Evolutionary conservation across 2,113 vertebrate species (phyloP), one percentile per base, ranked within the genome.

Genomic region (Myotis brandtii): DNA sequence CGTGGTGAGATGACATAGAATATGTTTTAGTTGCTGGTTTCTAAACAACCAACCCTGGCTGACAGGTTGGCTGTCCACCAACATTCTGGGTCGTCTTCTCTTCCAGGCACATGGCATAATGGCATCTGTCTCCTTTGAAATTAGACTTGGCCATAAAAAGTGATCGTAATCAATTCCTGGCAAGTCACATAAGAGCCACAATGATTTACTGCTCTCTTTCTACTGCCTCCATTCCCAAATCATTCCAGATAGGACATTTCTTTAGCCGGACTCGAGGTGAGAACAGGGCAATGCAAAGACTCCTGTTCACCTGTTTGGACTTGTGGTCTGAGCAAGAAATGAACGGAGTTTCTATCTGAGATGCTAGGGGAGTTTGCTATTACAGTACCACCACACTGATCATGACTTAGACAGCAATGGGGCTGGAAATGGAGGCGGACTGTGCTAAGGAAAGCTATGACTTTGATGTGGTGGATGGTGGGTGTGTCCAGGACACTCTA

Each of bases 281-380:
- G 59, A 6, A 46, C 30, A 48, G 25, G 3, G 64, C 13, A 27
- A 9, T 34, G 0, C 16, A 10, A 9, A 92, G 30, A 46, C 12
- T 3, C 62, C 20, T 9, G 56, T 2, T 56, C 32, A 20, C 6
- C 27, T 12, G 13, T 16, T 9, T 69, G 14, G 17, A 21, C 18
- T 6, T 14, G 27, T 0, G 43, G 13, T 4, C 1, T 23, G n/a
- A 37, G 17, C 0, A 3, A 43, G 8, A 64, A 75, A 52, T 14
- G 50, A 8, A 3, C 1, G 12, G 54, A 76, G 23, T 62, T 62
- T 62, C 4, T 27, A 43, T 2, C 0, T 67, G 18, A 79, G 6
- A 54, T 54, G 50, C 32, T 11, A 52, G 9, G 7, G 12, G 25
- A 37, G 23, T 72, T 90, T 64, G 13, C 59, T 43, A 20, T 4